Base-by-base conservation (phyloP, 1,140 invertebrate genomes). In the Zophobas morio region DNA sequence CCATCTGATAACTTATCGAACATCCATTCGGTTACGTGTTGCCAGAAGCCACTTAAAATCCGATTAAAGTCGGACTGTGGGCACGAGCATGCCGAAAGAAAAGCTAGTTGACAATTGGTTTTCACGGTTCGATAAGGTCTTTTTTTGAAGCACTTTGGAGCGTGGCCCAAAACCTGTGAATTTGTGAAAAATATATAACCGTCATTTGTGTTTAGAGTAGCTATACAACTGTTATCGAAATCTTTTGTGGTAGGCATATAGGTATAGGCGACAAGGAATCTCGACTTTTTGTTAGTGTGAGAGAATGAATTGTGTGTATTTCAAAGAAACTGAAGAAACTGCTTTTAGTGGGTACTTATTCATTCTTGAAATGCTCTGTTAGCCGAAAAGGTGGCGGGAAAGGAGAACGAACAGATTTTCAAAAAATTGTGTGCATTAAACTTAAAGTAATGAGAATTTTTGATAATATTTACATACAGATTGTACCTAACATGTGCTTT, bases 41-140 rank as follows among this genome's bases (percentile, higher is more conserved):
- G 60, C 34, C 60, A 46, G 49, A 71, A 70, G 70, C 66, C 76
- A 80, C 79, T 80, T 80, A 80, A 73, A 80, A 80, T 78, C 79
- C 57, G 71, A 80, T 80, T 80, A 80, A 34, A 32, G 72, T 51
- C 78, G 74, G 77, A 77, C 56, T 54, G 6, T 57, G 60, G 76
- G 79, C 79, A 80, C 79, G 79, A 80, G 79, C 66, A 71, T 37
- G 6, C 5, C 49, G 20, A 51, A 51, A 5, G 49, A 53, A 54
- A 73, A 74, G 70, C 33, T 49, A 36, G 63, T 2, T 37, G 40
- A 75, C 74, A 66, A 51, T 51, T n/a, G 20, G 49, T n/a, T 51
- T 51, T 51, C 49, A 51, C 49, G 49, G 5, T 20, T 51, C 49
- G 49, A 60, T 57, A 75, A 53, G 60, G 73, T 2, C 66, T 36